Evolutionary conservation across 1,140 invertebrate species (phyloP), one percentile per base, ranked within the genome.

Genomic region (Bombus sylvicola): DNA sequence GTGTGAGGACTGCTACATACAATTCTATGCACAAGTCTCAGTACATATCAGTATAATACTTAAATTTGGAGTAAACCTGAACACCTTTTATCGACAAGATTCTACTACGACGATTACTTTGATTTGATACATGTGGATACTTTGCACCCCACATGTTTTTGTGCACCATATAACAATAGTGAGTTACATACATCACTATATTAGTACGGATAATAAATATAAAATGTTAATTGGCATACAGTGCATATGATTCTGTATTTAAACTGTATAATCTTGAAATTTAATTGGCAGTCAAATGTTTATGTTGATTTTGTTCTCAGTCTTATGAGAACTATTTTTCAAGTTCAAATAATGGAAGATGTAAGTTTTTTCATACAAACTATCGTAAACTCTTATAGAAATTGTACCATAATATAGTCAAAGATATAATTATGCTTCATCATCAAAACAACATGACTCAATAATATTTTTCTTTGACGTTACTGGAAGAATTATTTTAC

Each of bases 171-270:
- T 77, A 71, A 83, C 78, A 86, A 90, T 88, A 86, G 84, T 88
- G 83, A 88, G 72, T 86, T 88, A 85, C 77, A 59, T 90, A 89
- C 73, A 59, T 79, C 89, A 88, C 83, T 88, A 91, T 86, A 87
- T 91, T 91, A 89, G 71, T 91, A 91, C 87, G 75, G 89, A 83
- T 89, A 89, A 91, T 91, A 91, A 90, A 91, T 91, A 91, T 86
- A 91, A 92, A 92, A 91, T 82, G 85, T 92, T 89, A 89, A 90
- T 93, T 91, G 87, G 89, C 88, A 92, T 91, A 90, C 85, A 84
- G 88, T 83, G 87, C 59, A 82, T 80, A 85, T 87, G 76, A 81
- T 81, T 91, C 86, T 87, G 83, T 73, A 74, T 78, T 62, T 90
- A 88, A 90, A 87, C 37, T 66, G 82, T 91, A 88, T 90, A 85